Base-by-base conservation (phyloP, 2,113 vertebrate genomes). In the Cinclus mexicanus region DNA sequence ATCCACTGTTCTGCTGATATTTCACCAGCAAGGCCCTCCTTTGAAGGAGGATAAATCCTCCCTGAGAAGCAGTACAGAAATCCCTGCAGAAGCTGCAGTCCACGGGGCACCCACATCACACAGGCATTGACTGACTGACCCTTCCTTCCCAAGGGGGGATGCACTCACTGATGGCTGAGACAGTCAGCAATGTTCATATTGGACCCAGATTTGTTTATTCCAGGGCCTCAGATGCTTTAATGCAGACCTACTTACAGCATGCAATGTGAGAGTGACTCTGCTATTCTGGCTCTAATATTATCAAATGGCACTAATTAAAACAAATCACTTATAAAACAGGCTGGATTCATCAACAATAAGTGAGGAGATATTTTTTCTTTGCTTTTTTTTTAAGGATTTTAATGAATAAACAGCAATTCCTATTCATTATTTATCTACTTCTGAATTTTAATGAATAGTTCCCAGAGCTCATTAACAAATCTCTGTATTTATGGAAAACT, bases 371-470 rank as follows among this genome's bases (percentile, higher is more conserved):
- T 93, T 95, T 74, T 71, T 75, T 35, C 19, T 18, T 20, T 47
- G 19, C 47, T 49, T 50, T 67, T 90, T 89, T 93, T 81, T 80
- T 23, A 16, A 33, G 67, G 83, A 89, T 97, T 94, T 95, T 97
- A 97, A 97, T 96, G 97, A 97, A 97, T 96, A 97, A 97, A 97
- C 97, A 97, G 92, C 94, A 86, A 93, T 95, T 92, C 95, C 87
- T 95, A 97, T 97, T 97, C 93, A 96, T 97, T 97, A 97, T 97
- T 97, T 97, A 97, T 97, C 96, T 97, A 86, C 96, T 97, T 95
- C 89, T 97, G 96, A 96, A 96, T 97, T 96, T 97, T 97, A 97
- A 98, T 98, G 97, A 98, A 96, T 96, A 97, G 93, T 97, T 98
- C 95, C 96, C 96, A 93, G 92, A 1, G 59, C 97, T 98, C 97